Evolutionary conservation across 2,113 vertebrate species (phyloP), one percentile per base, ranked within the genome.

Genomic region (Syngnathus floridae): DNA sequence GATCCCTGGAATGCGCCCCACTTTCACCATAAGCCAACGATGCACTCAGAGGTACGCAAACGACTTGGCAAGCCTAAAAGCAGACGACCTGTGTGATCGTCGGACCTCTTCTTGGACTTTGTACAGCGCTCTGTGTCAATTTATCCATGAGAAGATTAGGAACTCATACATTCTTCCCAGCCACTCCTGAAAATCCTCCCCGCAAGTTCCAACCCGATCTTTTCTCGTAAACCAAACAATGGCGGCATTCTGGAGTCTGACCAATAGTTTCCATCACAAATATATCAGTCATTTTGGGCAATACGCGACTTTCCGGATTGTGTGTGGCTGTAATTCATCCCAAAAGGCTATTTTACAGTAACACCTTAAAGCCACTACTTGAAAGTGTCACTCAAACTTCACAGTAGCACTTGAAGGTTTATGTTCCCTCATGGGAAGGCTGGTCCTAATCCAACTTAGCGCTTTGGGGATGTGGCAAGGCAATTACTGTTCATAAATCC

Each of bases 1-100:
- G 87, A 17, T 92, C 91, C 35, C 81, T 91, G 88, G 91, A 92
- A 86, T 91, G 88, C 79, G 78, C 83, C 45, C 90, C 90, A 1
- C 89, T 89, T 74, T 92, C 90, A 26, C 89, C 90, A 1, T 91
- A 91, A 78, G 51, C 65, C 11, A 69, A 63, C 36, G 40, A 67
- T 77, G 64, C 71, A 49, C 35, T 13, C 71, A 54, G 73, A 64
- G 63, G 13, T 35, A 58, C 26, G 67, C 11, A 19, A 61, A 48
- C 9, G 37, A 41, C 54, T 54, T 31, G 40, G 45, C 31, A 36
- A 63, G 26, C 69, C 57, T 37, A 73, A 48, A 43, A 67, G 69
- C 36, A 48, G 59, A 57, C 71, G 51, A 17, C 13, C 58, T 46
- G 21, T 35, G 21, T 65, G 65, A 72, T 52, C 7, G n/a, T 13